A percentile compares a stretch with the other conserved stretches of the same genome.
phyloP scores from a whole-genome alignment of 2,113 vertebrate species.

The Fulica atra region DNA sequence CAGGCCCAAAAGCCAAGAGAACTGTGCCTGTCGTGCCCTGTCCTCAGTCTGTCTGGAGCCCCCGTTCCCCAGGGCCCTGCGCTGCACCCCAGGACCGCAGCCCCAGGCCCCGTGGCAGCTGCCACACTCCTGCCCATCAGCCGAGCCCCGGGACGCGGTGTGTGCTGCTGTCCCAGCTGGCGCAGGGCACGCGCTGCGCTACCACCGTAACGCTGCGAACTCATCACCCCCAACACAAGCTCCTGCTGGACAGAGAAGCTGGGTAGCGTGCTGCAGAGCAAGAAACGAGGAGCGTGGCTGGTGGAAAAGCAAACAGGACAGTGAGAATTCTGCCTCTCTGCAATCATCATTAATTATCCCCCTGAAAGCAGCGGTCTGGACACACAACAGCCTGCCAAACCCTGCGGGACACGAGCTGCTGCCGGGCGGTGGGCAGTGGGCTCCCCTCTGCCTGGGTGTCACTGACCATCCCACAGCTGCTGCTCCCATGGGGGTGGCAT shows the following conservation, averaged over 20 bases:
- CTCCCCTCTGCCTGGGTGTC: background rate
- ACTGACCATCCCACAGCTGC: background rate
- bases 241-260: background rate
- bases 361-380: background rate
- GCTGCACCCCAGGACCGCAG: accelerated
- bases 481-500: accelerated
- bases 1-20: background rate
- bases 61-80: background rate
- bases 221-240: background rate
- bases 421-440: background rate
- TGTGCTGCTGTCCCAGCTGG: background rate
- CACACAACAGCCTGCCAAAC: background rate
- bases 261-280: background rate
- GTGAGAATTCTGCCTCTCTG: background rate
- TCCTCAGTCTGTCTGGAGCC: background rate
- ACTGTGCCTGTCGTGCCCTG: accelerated
- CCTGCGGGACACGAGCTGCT: background rate
- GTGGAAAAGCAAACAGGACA: background rate
- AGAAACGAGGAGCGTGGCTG: background rate
- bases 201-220: accelerated
- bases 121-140: background rate
- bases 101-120: background rate
- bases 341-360: background rate
- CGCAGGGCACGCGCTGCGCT: background rate
- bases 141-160: accelerated